These are phyloP conservation scores for Acropternis orthonyx DNA, from an alignment of 2,797 vertebrate species.

Conservation along the genomic window DNA sequence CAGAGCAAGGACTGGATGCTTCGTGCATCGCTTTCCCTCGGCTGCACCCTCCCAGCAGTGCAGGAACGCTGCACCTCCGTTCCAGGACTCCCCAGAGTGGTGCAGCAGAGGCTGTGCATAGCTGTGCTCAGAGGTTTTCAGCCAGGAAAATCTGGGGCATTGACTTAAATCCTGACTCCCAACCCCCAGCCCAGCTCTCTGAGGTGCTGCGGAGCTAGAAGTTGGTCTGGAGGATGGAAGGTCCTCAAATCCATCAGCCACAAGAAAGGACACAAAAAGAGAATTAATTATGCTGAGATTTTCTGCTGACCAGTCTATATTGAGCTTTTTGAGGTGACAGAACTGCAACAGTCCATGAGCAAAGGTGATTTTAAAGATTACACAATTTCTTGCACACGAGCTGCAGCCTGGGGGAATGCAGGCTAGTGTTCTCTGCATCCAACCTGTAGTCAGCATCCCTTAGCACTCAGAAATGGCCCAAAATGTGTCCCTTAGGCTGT, in stretches of 20 bases:
- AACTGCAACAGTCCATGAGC: neutral
- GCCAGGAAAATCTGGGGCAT: fast-evolving
- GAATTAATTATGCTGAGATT: neutral
- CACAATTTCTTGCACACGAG: neutral
- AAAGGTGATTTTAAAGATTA: neutral
- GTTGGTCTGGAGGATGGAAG: neutral
- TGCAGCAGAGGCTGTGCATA: neutral
- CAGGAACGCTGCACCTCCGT: neutral
- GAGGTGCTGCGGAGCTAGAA: too few species aligned
- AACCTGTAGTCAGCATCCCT: neutral
- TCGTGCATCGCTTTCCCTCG: neutral
- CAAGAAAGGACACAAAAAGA: neutral
- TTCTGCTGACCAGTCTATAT: too few species aligned
- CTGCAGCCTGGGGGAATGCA: neutral
- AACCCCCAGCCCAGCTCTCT: neutral
- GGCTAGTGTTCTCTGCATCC: too few species aligned
- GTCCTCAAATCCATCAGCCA: neutral
- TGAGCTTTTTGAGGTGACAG: neutral
- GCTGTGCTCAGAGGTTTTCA: neutral
- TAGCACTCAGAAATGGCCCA: neutral
- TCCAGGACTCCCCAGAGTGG: neutral
- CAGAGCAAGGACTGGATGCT: neutral
- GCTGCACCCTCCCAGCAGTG: neutral
- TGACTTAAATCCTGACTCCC: neutral
- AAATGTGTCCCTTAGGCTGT: neutral